These are phyloP conservation scores for Phyto melanocephala DNA, from an alignment of 2,888 invertebrate species.

Conservation along the genomic window DNA sequence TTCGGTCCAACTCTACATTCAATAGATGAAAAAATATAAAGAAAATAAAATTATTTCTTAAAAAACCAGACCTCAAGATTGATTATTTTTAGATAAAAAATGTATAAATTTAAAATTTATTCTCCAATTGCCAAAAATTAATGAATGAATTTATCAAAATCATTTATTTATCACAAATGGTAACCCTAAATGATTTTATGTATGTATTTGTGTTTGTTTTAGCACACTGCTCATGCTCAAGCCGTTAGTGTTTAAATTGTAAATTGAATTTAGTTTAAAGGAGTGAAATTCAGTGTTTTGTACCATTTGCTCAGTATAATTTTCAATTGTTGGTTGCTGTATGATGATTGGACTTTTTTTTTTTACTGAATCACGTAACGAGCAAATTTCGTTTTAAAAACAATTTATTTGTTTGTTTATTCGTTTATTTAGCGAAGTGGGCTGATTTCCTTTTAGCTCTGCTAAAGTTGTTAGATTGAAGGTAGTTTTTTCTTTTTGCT, in stretches of 20 bases:
- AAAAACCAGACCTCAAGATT: no score
- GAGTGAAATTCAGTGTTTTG: neutral
- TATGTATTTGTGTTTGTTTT: constrained; percentile 18
- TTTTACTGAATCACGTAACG: constrained; percentile 38
- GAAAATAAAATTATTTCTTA: no score
- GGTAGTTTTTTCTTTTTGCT: neutral
- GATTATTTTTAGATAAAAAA: no score
- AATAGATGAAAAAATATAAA: no score
- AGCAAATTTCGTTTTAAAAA: constrained; percentile 28
- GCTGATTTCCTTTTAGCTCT: constrained; percentile 2
- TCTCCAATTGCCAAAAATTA: no score
- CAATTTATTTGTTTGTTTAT: constrained; percentile 49
- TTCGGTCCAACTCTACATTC: no score
- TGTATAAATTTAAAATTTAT: no score
- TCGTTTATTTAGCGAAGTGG: constrained; percentile 25
- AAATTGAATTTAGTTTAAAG: neutral
- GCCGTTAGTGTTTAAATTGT: constrained; percentile 48
- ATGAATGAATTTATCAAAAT: no score
- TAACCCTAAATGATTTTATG: no score
- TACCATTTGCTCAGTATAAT: neutral
- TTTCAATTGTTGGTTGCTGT: constrained; percentile 12
- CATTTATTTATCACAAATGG: no score
- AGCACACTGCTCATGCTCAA: constrained; percentile 36
- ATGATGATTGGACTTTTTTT: neutral
- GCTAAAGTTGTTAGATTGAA: no score